Evolutionary conservation across 2,113 vertebrate genomes (phyloP).

Genomic region (Manacus vitellinus): DNA sequence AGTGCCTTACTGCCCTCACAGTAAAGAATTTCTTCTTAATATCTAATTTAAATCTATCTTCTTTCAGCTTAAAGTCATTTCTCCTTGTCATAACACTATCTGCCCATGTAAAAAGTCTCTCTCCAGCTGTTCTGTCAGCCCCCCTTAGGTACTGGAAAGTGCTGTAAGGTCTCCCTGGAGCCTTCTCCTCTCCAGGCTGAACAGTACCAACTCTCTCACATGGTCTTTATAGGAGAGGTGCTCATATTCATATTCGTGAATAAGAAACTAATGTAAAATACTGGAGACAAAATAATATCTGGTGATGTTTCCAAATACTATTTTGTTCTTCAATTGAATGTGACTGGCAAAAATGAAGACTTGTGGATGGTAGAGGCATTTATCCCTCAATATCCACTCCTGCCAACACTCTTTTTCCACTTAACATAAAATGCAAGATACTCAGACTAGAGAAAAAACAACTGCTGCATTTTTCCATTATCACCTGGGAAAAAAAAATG

Average conservation of each 20-base stretch:
- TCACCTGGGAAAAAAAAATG: neutral
- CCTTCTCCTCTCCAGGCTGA: neutral
- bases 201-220: neutral
- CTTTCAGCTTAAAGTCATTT: neutral
- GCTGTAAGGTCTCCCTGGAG: neutral
- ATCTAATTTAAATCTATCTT: neutral
- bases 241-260: neutral
- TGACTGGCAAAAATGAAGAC: neutral
- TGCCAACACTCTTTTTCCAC: neutral
- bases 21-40: neutral
- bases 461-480: neutral
- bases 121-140: neutral
- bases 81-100: neutral
- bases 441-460: neutral
- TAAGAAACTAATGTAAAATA: neutral
- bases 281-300: neutral
- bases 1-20: neutral
- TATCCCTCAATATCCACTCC: neutral
- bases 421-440: neutral
- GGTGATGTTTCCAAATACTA: neutral
- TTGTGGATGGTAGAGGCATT: neutral
- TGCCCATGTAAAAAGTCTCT: neutral
- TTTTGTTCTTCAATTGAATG: neutral
- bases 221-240: neutral
- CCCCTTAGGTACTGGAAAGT: neutral